Conservation (phyloP, 2,113 vertebrate species). For the Poeciliopsis occidentalis region DNA sequence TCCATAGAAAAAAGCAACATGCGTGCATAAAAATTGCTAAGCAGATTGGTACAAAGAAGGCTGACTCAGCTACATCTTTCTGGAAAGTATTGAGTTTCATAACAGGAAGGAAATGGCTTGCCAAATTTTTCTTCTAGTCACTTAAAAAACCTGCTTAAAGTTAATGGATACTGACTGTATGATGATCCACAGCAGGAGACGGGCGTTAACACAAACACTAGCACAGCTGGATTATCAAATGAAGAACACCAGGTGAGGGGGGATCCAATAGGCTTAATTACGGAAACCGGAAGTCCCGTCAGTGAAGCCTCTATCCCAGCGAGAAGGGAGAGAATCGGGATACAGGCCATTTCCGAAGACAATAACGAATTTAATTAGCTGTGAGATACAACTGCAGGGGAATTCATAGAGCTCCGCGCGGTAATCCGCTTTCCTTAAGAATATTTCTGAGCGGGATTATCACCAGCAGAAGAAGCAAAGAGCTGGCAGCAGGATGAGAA, state of each 20-base stretch:
- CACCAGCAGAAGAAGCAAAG: conserved; percentile 34
- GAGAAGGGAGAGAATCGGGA: conserved; percentile 41
- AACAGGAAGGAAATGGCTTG: not conserved
- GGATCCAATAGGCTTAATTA: conserved; percentile 72
- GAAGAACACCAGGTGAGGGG: conserved; percentile 50
- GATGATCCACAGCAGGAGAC: not conserved
- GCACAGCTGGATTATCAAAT: conserved; percentile 29
- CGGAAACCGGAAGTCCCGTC: conserved; percentile 52
- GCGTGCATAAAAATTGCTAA: not conserved
- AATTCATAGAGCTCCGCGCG: conserved; percentile 51
- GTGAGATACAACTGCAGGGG: conserved; percentile 55
- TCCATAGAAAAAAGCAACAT: conserved; percentile 7
- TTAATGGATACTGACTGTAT: not conserved
- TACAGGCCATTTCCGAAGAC: conserved; percentile 60
- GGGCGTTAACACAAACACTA: not conserved
- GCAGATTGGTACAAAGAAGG: not conserved
- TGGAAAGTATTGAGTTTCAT: conserved; percentile 5
- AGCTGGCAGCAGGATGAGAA: conserved; percentile 24
- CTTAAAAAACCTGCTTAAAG: not conserved
- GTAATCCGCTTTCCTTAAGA: conserved; percentile 70
- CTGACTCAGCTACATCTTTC: not conserved
- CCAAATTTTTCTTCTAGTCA: not conserved
- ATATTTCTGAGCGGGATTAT: conserved; percentile 74
- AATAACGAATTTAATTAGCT: conserved; percentile 78
- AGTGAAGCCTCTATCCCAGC: conserved; percentile 45